phyloP scores from a whole-genome alignment of 2,888 invertebrate genomes.

The Eumacrocentrus americanus region DNA sequence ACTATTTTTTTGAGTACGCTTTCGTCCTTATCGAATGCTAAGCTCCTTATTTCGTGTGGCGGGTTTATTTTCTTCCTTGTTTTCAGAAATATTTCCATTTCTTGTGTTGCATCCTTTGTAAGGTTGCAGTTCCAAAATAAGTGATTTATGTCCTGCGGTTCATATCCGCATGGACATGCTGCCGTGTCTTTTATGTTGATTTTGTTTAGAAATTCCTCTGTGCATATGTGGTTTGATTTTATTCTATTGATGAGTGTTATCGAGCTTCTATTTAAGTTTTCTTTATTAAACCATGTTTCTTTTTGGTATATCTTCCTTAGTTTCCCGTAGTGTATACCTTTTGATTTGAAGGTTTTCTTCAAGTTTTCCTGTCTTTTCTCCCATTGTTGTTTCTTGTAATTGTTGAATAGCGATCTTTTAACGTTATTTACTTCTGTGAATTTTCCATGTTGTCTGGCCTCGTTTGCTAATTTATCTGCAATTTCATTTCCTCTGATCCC shows the following conservation, averaged over 20 bases:
- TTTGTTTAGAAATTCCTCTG: neutral
- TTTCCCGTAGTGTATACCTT: neutral
- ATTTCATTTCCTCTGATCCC: neutral
- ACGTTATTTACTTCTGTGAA: neutral
- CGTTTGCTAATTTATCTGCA: neutral
- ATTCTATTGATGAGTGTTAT: conserved; percentile 4
- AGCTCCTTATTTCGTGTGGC: neutral
- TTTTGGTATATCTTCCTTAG: neutral
- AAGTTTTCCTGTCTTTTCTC: neutral
- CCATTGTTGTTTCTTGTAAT: neutral
- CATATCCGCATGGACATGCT: neutral
- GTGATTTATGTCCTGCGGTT: neutral
- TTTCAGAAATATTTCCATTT: neutral
- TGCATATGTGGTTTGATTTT: neutral
- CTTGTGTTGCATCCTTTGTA: neutral
- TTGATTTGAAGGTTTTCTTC: neutral
- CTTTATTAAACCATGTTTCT: neutral
- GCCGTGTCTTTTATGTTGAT: neutral
- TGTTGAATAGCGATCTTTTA: neutral
- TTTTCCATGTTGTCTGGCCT: neutral
- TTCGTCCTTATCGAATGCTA: neutral
- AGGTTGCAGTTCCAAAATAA: neutral
- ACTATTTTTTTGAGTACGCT: neutral
- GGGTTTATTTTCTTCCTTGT: neutral
- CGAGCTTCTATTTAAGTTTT: neutral